These are phyloP conservation scores for Carcinoscorpius rotundicauda DNA, from an alignment of 1,140 invertebrate genomes.

Conservation along the genomic window DNA sequence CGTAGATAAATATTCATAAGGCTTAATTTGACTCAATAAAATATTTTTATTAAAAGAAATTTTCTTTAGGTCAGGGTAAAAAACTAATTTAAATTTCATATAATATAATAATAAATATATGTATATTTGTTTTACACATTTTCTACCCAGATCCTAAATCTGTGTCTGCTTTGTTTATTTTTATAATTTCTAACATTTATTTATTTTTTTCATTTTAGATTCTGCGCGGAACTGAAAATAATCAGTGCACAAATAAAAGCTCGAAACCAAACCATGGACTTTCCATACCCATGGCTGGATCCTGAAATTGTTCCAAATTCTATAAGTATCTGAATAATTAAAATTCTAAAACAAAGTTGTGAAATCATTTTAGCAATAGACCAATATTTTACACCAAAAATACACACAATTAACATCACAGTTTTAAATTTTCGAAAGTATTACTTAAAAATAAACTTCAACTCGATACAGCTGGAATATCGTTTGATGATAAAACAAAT, in stretches of 20 bases:
- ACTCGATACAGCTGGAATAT: too few species aligned
- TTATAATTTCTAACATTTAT: conserved; percentile 1
- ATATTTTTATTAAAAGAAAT: neutral
- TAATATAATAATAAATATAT: neutral
- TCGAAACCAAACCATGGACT: conserved; percentile 28
- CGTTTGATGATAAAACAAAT: too few species aligned
- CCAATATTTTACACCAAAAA: too few species aligned
- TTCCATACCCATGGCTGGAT: conserved; percentile 33
- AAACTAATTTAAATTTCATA: neutral
- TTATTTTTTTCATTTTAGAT: conserved; percentile 25
- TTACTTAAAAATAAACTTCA: too few species aligned
- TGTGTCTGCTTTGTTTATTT: neutral
- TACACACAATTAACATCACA: too few species aligned
- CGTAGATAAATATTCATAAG: too few species aligned
- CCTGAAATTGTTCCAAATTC: conserved; percentile 36
- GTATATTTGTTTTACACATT: conserved; percentile 1
- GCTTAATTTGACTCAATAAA: too few species aligned
- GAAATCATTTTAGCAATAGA: too few species aligned
- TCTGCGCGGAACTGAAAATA: conserved; percentile 29
- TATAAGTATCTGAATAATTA: conserved; percentile 32
- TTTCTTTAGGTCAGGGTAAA: neutral
- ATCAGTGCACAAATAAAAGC: conserved; percentile 32
- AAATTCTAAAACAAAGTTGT: too few species aligned
- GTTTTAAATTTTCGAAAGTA: too few species aligned
- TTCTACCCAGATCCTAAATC: neutral